Base-by-base conservation (phyloP, 2,888 invertebrate genomes). In the Apodemia mormo region DNA sequence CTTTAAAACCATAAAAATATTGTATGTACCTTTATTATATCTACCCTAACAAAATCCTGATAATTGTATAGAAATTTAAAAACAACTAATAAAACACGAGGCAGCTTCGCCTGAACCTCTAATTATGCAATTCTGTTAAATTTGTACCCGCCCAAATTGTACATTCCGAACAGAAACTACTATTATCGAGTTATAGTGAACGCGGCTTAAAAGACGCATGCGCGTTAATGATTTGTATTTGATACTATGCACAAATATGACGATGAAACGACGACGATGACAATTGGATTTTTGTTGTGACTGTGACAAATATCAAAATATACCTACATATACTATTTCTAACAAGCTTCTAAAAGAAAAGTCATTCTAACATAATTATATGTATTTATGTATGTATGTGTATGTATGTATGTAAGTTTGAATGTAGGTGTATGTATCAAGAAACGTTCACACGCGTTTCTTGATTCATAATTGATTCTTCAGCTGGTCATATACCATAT, bases 51-150 rank as follows among this genome's bases (percentile, higher is more conserved):
- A 3, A 49, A 49, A 14, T 49, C 49, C 3, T 14, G 14, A 49
- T 49, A 49, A 49, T 49, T 49, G 49, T 49, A 49, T 49, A 49
- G 49, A 30, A 61, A 61, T 61, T 61, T 61, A 61, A 61, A 61
- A 61, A 61, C 33, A 61, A 61, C 58, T 33, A 61, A 61, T 61
- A 61, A 61, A 61, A 61, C 33, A 12, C 14, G 33, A 61, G 37
- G 61, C 61, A 61, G 37, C 33, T 30, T 33, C 33, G 30, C 69
- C 72, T 61, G 72, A 75, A 71, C 81, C 80, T 65, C 58, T 79
- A 79, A 86, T 85, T 82, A 86, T 78, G 82, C 82, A 81, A 84
- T 84, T 81, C 79, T 75, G 75, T 74, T 76, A 77, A 82, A 81
- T 82, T 82, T 78, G 82, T 81, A 77, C 80, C 78, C 79, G 77